Evolutionary conservation across 2,113 vertebrate genomes (phyloP), one percentile per base, ranked within the genome.

Genomic region (Leptobrachium ailaonicum): DNA sequence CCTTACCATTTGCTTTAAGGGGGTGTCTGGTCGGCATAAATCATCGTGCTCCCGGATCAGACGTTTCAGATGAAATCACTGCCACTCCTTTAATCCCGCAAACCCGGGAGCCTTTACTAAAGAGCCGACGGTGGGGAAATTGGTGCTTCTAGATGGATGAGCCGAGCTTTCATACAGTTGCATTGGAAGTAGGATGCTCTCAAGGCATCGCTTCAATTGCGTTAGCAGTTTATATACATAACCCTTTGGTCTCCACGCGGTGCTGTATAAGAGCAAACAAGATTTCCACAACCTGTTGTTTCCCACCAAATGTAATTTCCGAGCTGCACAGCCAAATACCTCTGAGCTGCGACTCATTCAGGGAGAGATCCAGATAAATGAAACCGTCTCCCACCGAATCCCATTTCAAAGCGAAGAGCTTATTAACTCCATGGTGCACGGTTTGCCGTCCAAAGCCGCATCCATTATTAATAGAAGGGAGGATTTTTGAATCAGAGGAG

Each of bases 381-480:
- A 87, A 86, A 88, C 85, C 88, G 87, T 88, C 83, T 84, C 86
- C 86, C 87, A 89, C 85, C 84, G 88, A 87, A 87, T 87, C 87
- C 89, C 84, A 91, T 91, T 91, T 87, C 87, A 88, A 87, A 87
- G 88, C 86, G 85, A 89, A 85, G 84, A 88, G 83, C 84, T 88
- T 89, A 89, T 88, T 89, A 89, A 89, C 84, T 88, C 85, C 85
- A 87, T 86, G 56, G 84, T 83, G 85, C 84, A 85, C 83, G 85
- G 85, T 82, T 83, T 79, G 85, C 88, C 87, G 89, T 88, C 82
- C 87, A 89, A 89, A 89, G 82, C 85, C 82, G 82, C 86, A 83
- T 86, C 85, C 85, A 89, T 89, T 90, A 90, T 90, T 89, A 89
- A 88, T 87, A 85, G 87, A 87, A 89, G 87, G 86, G 86, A 87